phyloP scores from a whole-genome alignment of 2,113 vertebrate species.

The Crotophaga sulcirostris region DNA sequence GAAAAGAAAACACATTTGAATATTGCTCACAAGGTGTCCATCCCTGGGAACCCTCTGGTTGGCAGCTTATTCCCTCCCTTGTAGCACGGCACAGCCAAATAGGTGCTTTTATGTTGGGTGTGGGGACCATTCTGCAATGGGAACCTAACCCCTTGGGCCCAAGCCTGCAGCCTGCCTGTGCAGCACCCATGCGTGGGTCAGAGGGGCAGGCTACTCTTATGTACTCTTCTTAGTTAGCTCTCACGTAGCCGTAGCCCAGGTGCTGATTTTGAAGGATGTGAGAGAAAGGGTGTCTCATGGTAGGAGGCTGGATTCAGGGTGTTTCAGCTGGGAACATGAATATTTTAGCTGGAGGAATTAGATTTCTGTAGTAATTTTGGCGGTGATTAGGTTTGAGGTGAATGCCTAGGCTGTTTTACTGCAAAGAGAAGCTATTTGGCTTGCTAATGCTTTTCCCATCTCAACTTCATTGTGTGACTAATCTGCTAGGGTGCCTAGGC shows the following conservation, averaged over 20 bases:
- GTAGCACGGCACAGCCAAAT: neutral
- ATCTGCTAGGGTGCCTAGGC: neutral
- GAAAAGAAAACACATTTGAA: neutral
- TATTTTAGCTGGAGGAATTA: neutral
- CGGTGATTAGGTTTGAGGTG: neutral
- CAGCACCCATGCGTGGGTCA: neutral
- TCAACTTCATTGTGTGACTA: neutral
- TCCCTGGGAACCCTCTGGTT: neutral
- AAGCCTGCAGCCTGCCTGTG: neutral
- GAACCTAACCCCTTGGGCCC: neutral
- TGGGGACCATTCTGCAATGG: neutral
- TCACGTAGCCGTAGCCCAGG: accelerated
- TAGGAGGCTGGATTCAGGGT: neutral
- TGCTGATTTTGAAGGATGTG: neutral
- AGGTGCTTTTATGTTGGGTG: neutral
- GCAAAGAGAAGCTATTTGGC: neutral
- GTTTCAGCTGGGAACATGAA: neutral
- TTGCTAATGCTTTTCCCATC: neutral
- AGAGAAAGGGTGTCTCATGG: neutral
- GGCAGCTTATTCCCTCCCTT: neutral
- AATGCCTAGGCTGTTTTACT: neutral
- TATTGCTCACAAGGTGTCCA: neutral
- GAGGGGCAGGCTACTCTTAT: accelerated
- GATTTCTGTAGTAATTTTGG: neutral
- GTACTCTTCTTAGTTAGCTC: neutral